phyloP scores from a whole-genome alignment of 2,797 vertebrate species.

The Sebastes vulpes region DNA sequence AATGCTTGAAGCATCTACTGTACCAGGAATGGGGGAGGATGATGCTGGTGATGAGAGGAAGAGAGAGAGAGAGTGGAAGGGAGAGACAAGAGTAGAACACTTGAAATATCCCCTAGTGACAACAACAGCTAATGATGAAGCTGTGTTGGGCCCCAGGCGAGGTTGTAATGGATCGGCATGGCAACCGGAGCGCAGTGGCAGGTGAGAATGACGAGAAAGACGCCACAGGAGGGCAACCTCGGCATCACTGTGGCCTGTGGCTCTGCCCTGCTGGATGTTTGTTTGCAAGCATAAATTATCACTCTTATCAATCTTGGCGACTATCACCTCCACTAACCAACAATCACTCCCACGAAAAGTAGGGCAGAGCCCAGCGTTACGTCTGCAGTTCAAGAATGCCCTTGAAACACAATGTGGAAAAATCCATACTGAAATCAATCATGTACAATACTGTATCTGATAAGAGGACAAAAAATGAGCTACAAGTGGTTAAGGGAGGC shows the following conservation, averaged over 20 bases:
- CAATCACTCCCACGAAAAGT: conserved; percentile 1
- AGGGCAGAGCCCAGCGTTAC: background rate
- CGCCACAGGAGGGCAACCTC: conserved; percentile 43
- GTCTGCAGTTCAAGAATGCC: background rate
- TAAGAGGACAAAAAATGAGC: background rate
- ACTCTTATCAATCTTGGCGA: conserved; percentile 9
- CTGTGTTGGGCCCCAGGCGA: conserved; percentile 53
- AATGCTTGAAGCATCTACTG: conserved; percentile 57
- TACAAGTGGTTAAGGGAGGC: conserved; percentile 10
- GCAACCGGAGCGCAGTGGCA: conserved; percentile 55
- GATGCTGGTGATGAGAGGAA: conserved; percentile 20
- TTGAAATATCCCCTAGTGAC: conserved; percentile 61
- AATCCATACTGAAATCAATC: conserved; percentile 26
- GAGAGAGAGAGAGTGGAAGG: conserved; percentile 17
- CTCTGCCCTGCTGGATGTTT: conserved; percentile 37
- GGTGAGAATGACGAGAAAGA: conserved; percentile 44
- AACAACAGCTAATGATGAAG: conserved; percentile 71
- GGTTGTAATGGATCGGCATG: conserved; percentile 64
- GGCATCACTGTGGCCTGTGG: conserved; percentile 32
- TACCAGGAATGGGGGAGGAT: conserved; percentile 40
- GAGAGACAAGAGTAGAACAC: conserved; percentile 45
- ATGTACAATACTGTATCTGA: conserved; percentile 6
- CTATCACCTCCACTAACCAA: background rate
- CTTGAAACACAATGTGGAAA: background rate
- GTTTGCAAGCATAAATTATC: conserved; percentile 48